Base-by-base conservation (phyloP, 1,140 invertebrate species). In the Polypedilum vanderplanki region DNA sequence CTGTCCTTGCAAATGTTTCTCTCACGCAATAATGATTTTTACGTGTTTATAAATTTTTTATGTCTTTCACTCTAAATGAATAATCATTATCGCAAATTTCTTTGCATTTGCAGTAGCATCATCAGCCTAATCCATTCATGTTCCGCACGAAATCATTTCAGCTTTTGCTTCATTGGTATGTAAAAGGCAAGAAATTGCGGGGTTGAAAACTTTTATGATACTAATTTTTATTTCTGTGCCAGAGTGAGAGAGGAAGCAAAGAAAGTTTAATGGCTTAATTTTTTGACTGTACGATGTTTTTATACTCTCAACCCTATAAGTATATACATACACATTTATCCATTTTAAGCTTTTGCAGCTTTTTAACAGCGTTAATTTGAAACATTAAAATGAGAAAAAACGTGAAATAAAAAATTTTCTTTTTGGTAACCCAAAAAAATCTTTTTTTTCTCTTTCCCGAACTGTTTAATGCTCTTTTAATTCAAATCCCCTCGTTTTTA, bases 1-100 rank as follows among this genome's bases (percentile, higher is more conserved):
- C 9, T 46, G 41, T 46, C 41, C 46, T n/a, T n/a, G 46, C 46
- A 57, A 57, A 8, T 57, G 46, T 57, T 57, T 57, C 65, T 70
- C 20, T 70, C 65, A 70, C 17, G 20, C 65, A 18, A 70, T 70
- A 70, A 70, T 70, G 65, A 70, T 70, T 70, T 70, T 70, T 70
- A 70, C 65, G 65, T 70, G 65, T 70, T 70, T 70, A 70, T 70
- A 70, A 20, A 57, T 57, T 57, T 70, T 70, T 18, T 70, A 70
- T 18, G 24, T 33, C 24, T 33, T 5, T 33, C 65, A 18, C 18
- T 70, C 65, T 70, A 17, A 18, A 70, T 20, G 65, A 70, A 70
- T 70, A 20, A 70, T 70, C 65, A 70, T 57, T n/a, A 57, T 57
- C 46, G 46, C 46, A 57, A 57, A n/a, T 57, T 15, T 57, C n/a